phyloP scores from a whole-genome alignment of 2,888 invertebrate genomes.

The Helobdella robusta region DNA sequence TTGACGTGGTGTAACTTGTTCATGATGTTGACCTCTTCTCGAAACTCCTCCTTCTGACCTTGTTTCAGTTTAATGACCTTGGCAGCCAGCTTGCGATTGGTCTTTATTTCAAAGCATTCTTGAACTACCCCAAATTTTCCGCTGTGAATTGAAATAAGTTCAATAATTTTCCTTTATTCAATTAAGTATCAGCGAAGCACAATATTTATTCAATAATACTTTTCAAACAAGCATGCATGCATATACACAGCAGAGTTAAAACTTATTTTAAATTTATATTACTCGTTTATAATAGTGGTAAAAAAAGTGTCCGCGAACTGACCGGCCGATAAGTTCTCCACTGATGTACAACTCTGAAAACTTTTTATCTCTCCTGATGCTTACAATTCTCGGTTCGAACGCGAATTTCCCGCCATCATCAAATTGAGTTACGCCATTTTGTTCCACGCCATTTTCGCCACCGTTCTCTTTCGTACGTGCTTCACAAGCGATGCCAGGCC shows the following conservation, averaged over 20 bases:
- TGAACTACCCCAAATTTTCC: constrained; percentile 54
- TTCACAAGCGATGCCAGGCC: constrained; percentile 40
- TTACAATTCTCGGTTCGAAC: constrained; percentile 57
- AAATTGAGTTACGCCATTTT: no score
- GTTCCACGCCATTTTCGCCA: no score
- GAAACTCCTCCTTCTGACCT: constrained; percentile 79
- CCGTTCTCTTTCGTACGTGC: no score
- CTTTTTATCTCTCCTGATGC: constrained; percentile 68
- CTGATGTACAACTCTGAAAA: constrained; percentile 77
- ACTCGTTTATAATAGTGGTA: neutral
- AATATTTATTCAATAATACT: no score
- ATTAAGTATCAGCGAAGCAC: no score
- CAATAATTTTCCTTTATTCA: neutral
- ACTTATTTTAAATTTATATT: constrained; percentile 15
- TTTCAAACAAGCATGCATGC: no score
- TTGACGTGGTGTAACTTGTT: constrained; percentile 82
- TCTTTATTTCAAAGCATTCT: constrained; percentile 57
- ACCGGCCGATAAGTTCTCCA: constrained; percentile 86
- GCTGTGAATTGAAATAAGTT: constrained; percentile 38
- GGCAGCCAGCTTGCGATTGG: constrained; percentile 64
- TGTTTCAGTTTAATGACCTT: constrained; percentile 75
- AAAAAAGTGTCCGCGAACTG: constrained; percentile 41
- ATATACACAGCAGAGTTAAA: no score
- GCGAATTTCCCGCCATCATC: no score
- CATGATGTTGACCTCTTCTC: constrained; percentile 93